phyloP scores from a whole-genome alignment of 2,113 vertebrate genomes.

The Polypterus bichir region DNA sequence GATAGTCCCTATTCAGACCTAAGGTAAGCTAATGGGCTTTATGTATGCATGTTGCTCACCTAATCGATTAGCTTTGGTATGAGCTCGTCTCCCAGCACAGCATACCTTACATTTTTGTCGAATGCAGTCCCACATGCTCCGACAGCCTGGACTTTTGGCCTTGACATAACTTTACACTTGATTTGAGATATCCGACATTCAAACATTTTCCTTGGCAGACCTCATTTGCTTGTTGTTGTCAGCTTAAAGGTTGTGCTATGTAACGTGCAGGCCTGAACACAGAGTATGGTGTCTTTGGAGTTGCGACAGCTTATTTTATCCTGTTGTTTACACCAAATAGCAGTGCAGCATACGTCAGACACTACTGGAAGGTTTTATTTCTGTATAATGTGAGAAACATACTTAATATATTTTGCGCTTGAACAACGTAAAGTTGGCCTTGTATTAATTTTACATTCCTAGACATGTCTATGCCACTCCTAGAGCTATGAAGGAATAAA shows the following conservation, averaged over 20 bases:
- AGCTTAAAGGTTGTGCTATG: background rate
- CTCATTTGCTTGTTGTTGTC: background rate
- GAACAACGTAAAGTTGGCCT: too few relatives aligned
- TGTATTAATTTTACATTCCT: too few relatives aligned
- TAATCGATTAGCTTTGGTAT: conserved; percentile 9
- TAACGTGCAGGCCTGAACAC: background rate
- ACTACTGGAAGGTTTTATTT: too few relatives aligned
- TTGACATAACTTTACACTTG: conserved; percentile 11
- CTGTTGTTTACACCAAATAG: too few relatives aligned
- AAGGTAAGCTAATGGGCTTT: conserved; percentile 16
- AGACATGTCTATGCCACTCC: too few relatives aligned
- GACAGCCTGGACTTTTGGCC: background rate
- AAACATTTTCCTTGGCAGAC: conserved; percentile 6
- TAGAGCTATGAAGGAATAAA: too few relatives aligned
- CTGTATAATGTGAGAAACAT: too few relatives aligned
- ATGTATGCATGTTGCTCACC: conserved; percentile 11
- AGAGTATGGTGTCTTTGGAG: too few relatives aligned
- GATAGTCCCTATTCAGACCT: too few relatives aligned
- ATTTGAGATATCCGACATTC: conserved; percentile 5
- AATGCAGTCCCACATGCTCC: background rate
- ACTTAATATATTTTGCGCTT: too few relatives aligned
- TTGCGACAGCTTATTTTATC: too few relatives aligned
- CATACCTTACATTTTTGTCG: conserved; percentile 16
- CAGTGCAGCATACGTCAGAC: too few relatives aligned
- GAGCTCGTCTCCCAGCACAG: conserved; percentile 14